Conservation (phyloP, 2,797 vertebrate species). For the Acipenser oxyrinchus region DNA sequence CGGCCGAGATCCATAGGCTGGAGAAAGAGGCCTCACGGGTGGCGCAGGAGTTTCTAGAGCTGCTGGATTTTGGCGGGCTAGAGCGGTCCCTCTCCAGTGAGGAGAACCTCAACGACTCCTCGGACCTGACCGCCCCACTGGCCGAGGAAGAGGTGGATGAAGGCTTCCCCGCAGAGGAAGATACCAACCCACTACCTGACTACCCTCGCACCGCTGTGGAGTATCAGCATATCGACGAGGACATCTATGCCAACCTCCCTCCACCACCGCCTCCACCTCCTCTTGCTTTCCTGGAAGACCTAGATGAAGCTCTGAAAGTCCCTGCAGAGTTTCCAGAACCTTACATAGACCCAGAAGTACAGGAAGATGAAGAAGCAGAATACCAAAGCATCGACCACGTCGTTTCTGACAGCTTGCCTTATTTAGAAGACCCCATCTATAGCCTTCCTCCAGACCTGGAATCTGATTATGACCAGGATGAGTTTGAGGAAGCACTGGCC, state of each 20-base stretch:
- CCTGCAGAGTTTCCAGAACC: conserved; percentile 22
- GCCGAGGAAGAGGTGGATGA: conserved; percentile 74
- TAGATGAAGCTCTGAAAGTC: conserved; percentile 15
- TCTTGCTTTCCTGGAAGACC: conserved; percentile 33
- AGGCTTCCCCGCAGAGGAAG: conserved; percentile 74
- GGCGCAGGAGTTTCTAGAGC: conserved; percentile 80
- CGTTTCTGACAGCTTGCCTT: conserved; percentile 38
- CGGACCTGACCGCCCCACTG: conserved; percentile 63
- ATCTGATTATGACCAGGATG: conserved; percentile 84
- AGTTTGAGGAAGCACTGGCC: conserved; percentile 69
- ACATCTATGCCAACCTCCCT: conserved; percentile 1
- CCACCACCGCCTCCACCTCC: conserved; percentile 19
- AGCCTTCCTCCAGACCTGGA: conserved; percentile 60
- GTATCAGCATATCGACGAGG: too few species aligned
- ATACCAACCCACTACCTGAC: conserved; percentile 57
- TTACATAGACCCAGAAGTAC: background rate
- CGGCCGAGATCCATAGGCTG: conserved; percentile 77
- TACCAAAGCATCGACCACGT: conserved; percentile 50
- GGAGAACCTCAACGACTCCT: conserved; percentile 68
- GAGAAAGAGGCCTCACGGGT: conserved; percentile 83
- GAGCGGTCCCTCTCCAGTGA: conserved; percentile 71
- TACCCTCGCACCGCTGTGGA: conserved; percentile 43
- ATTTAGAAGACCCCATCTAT: conserved; percentile 45
- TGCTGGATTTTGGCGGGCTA: conserved; percentile 76
- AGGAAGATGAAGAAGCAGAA: conserved; percentile 19